Base-by-base conservation (phyloP, 2,797 vertebrate species). In the Cuculus canorus region DNA sequence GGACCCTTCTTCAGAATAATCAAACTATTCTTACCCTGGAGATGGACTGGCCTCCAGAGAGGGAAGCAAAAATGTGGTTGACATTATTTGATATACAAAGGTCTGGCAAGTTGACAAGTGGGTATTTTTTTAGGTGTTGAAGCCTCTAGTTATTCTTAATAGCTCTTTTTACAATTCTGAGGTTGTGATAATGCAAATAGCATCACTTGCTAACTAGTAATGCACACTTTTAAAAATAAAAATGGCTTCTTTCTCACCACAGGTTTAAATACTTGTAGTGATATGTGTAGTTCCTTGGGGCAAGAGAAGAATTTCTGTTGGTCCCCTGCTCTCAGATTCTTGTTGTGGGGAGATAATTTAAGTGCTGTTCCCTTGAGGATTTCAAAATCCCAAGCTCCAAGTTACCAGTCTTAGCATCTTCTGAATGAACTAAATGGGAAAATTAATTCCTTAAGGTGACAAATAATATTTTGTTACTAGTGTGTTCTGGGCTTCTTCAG, bases 1-100 rank as follows among this genome's bases (percentile, higher is more conserved):
- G 41, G 79, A 43, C 48, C 68, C 1, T 1, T 28, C 43, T 91
- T 92, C 54, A 24, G 95, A 95, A 88, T 78, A 92, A 93, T 78
- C 87, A 79, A 96, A 94, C 85, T 83, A 9, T 81, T 91, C 81
- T 95, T 70, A 83, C 87, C 96, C 94, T 95, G 95, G 93, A 96
- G 88, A 82, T 59, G 72, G 82, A 30, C 59, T 87, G 83, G 54
- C 64, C 94, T 82, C 47, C 50, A 48, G 35, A 10, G 45, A 77
- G 65, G 33, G 78, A 80, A 88, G 39, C 52, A 68, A 56, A 92
- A 87, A 77, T 64, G 76, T 52, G 73, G 4, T 18, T 81, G 92
- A 86, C 78, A 63, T 35, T 1, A 13, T 23, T 10, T 23, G 35
- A 33, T 28, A 25, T 41, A 54, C 50, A 77, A 86, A 92, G 43